These are phyloP conservation scores for Muscidifurax raptorellus DNA, from an alignment of 1,140 invertebrate genomes.

Conservation along the genomic window DNA sequence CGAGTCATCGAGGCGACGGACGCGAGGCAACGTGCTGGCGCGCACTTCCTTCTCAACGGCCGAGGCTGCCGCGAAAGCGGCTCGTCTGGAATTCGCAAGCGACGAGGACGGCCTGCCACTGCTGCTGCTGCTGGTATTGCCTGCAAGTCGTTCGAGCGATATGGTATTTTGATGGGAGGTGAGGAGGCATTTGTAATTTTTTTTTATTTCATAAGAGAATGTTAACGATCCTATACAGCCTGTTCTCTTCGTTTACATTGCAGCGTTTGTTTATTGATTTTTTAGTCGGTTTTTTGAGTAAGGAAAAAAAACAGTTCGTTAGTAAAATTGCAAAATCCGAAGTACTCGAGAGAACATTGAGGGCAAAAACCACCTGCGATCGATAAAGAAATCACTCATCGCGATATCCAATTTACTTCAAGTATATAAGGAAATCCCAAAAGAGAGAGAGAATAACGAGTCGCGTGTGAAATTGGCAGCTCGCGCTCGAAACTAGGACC, in stretches of 20 bases:
- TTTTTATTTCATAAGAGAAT: too few relatives aligned
- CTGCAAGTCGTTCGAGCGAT: not conserved
- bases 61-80: slow-evolving; percentile 43
- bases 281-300: too few relatives aligned
- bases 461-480: slow-evolving; percentile 61
- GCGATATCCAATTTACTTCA: not conserved
- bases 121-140: not conserved
- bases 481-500: slow-evolving; percentile 55
- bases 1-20: slow-evolving; percentile 61
- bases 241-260: too few relatives aligned
- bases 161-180: too few relatives aligned
- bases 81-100: slow-evolving; percentile 55
- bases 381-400: not conserved
- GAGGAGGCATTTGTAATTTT: too few relatives aligned
- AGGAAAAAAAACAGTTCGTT: too few relatives aligned
- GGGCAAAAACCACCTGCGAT: too few relatives aligned
- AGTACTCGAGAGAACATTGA: too few relatives aligned
- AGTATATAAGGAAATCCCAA: not conserved
- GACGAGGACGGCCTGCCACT: slow-evolving; percentile 53
- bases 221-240: too few relatives aligned
- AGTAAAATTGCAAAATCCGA: too few relatives aligned
- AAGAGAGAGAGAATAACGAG: not conserved
- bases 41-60: slow-evolving; percentile 63
- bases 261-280: too few relatives aligned
- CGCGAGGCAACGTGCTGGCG: slow-evolving; percentile 67